phyloP scores from a whole-genome alignment of 64 coral and sea anemone species.

The Pocillopora damicornis region DNA sequence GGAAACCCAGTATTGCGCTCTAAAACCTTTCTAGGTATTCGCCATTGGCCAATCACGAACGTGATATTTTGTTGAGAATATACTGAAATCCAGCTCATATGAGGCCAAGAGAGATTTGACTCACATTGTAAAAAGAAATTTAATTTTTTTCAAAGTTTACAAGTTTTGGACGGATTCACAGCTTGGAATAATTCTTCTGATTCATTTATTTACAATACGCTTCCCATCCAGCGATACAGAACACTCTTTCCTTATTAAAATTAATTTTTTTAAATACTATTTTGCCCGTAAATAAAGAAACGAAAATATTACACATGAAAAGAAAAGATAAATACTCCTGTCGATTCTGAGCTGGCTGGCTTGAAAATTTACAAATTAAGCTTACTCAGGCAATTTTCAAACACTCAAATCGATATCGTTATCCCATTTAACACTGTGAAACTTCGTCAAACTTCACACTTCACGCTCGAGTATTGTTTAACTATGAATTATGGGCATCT shows the following conservation, averaged over 20 bases:
- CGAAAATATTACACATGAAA: background rate
- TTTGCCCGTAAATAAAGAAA: background rate
- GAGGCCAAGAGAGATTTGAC: background rate
- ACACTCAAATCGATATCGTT: too few relatives aligned
- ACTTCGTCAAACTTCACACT: too few relatives aligned
- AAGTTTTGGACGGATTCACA: background rate
- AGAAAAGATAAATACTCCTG: background rate
- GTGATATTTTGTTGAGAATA: too few relatives aligned
- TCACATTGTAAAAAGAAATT: background rate
- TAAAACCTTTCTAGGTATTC: too few relatives aligned
- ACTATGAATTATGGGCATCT: too few relatives aligned
- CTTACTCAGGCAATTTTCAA: too few relatives aligned
- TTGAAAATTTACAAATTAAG: too few relatives aligned
- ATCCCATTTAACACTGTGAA: too few relatives aligned
- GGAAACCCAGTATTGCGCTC: too few relatives aligned
- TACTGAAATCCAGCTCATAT: too few relatives aligned
- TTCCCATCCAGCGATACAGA: background rate
- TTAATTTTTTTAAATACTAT: background rate
- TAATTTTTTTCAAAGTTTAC: background rate
- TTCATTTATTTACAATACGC: background rate
- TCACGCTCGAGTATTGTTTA: too few relatives aligned
- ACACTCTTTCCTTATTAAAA: background rate
- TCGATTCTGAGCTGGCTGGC: background rate
- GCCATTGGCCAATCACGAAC: too few relatives aligned
- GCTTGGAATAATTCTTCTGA: background rate